Conservation (phyloP, 2,797 vertebrate species). For the Mus caroli region DNA sequence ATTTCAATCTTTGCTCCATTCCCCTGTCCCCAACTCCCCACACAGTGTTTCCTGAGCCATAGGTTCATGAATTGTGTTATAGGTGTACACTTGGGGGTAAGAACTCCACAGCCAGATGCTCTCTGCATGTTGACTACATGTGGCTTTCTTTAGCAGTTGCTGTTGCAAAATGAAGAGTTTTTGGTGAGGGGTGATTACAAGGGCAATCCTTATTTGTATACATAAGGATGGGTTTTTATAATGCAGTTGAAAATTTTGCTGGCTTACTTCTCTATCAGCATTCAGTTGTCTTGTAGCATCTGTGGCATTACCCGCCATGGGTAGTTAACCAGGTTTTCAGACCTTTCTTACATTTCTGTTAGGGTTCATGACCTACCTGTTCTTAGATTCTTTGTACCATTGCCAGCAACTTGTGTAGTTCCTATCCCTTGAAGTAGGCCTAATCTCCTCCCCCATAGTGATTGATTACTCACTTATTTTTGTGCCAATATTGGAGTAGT, state of each 20-base stretch:
- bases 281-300: too few relatives aligned
- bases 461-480: too few relatives aligned
- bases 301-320: too few relatives aligned
- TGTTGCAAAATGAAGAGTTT: background rate
- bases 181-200: background rate
- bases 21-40: accelerated
- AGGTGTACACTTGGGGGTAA: too few relatives aligned
- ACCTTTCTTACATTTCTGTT: background rate
- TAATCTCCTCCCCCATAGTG: background rate
- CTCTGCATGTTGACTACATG: background rate
- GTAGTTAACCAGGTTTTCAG: background rate
- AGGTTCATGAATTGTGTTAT: background rate
- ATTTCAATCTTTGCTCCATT: background rate
- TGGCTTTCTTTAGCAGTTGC: background rate
- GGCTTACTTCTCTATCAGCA: background rate
- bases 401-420: background rate
- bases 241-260: background rate
- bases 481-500: background rate
- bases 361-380: background rate
- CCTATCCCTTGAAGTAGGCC: background rate
- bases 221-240: background rate
- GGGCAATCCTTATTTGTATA: background rate
- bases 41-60: too few relatives aligned
- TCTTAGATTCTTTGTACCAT: background rate
- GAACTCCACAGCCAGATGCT: background rate